phyloP scores from a whole-genome alignment of 2,888 invertebrate genomes.

The Philaethria dido region DNA sequence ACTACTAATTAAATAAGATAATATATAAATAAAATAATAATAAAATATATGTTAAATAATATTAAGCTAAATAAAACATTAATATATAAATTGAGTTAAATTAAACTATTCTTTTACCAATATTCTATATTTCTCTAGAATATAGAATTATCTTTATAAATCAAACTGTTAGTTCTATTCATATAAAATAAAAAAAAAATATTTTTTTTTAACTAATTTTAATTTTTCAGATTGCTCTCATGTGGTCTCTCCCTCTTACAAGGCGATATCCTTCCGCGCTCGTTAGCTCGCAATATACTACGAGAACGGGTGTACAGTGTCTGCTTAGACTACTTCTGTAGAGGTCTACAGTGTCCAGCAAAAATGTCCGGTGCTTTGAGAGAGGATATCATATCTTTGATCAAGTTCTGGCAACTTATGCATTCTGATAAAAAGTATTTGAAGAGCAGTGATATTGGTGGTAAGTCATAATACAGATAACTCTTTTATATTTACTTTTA shows the following conservation, averaged over 20 bases:
- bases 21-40: too few relatives aligned
- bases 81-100: too few relatives aligned
- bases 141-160: too few relatives aligned
- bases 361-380: slow-evolving; percentile 90
- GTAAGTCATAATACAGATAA: slow-evolving; percentile 64
- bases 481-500: too few relatives aligned
- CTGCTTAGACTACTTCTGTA: slow-evolving; percentile 97
- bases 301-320: slow-evolving; percentile 97
- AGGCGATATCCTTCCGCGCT: slow-evolving; percentile 94
- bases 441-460: slow-evolving; percentile 91
- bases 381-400: slow-evolving; percentile 94
- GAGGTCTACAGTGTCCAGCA: slow-evolving; percentile 94
- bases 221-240: slow-evolving; percentile 86
- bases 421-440: slow-evolving; percentile 97
- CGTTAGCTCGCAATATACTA: slow-evolving; percentile 95
- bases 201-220: too few relatives aligned
- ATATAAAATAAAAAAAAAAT: too few relatives aligned
- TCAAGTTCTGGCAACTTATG: slow-evolving; percentile 98
- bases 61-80: too few relatives aligned
- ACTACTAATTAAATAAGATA: too few relatives aligned
- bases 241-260: slow-evolving; percentile 97
- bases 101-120: too few relatives aligned
- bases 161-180: too few relatives aligned
- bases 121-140: too few relatives aligned
- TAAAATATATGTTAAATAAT: too few relatives aligned